A percentile compares a stretch with the other conserved stretches of the same genome.
phyloP scores from a whole-genome alignment of 2,797 vertebrate species.

The Borostomias antarcticus region DNA sequence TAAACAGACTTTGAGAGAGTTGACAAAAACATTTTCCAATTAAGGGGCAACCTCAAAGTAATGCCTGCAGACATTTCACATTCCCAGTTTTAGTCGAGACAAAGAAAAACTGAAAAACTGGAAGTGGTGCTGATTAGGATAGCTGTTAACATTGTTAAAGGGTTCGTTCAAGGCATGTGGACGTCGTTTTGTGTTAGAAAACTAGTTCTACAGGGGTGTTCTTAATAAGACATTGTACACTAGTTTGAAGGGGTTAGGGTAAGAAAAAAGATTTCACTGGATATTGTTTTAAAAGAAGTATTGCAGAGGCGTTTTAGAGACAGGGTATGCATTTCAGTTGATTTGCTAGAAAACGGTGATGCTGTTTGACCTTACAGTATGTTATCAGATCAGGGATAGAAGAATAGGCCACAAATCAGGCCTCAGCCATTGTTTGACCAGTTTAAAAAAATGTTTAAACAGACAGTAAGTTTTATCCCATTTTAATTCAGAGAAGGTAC shows the following conservation, averaged over 20 bases:
- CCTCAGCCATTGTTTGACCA: background rate
- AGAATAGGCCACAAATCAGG: background rate
- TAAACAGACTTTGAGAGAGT: background rate
- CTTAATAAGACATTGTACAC: background rate
- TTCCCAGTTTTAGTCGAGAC: background rate
- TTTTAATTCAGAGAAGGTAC: background rate
- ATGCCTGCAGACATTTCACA: background rate
- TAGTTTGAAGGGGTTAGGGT: background rate
- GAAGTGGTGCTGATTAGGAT: background rate
- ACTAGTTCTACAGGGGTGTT: background rate
- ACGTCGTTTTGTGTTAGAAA: background rate
- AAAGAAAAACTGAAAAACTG: background rate
- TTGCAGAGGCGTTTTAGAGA: no score
- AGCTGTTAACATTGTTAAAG: background rate
- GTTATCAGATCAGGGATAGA: background rate
- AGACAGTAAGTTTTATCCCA: background rate
- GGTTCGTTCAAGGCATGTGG: background rate
- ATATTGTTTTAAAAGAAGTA: no score
- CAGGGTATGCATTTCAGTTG: background rate
- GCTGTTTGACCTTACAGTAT: background rate
- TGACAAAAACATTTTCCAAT: background rate
- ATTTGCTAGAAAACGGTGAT: no score
- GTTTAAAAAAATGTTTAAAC: background rate
- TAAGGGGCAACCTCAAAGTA: background rate
- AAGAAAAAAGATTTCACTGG: background rate